Conservation (phyloP, 2,113 vertebrate genomes). For the Alces alces region DNA sequence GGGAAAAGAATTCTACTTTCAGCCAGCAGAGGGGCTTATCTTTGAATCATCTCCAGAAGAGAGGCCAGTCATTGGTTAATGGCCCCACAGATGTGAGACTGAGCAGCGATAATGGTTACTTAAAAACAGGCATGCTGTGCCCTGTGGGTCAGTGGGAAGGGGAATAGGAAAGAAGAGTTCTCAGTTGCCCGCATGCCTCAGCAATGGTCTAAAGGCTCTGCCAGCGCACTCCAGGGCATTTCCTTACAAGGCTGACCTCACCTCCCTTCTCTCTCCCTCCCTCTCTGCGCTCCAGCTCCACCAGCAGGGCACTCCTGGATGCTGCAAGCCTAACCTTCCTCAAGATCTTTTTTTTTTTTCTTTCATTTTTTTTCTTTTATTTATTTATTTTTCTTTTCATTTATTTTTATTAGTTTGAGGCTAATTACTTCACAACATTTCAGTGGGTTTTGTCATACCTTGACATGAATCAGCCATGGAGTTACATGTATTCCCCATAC, state of each 20-base stretch:
- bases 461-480: no score
- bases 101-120: not conserved
- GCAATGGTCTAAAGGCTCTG: not conserved
- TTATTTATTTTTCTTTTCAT: no score
- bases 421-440: no score
- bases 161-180: not conserved
- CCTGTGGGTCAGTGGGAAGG: no score
- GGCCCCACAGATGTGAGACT: not conserved
- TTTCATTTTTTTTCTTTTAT: no score
- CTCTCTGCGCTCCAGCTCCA: not conserved
- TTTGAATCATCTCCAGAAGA: not conserved
- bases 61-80: not conserved
- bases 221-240: not conserved
- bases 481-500: no score
- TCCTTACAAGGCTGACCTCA: not conserved
- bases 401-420: no score
- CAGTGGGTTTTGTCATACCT: no score
- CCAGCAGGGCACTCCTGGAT: not conserved
- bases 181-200: not conserved
- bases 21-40: not conserved
- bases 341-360: no score
- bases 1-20: not conserved
- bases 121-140: not conserved
- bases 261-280: not conserved
- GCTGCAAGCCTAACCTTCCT: not conserved